Base-by-base conservation (phyloP, 1,140 invertebrate species). In the Tetramorium alpestre region DNA sequence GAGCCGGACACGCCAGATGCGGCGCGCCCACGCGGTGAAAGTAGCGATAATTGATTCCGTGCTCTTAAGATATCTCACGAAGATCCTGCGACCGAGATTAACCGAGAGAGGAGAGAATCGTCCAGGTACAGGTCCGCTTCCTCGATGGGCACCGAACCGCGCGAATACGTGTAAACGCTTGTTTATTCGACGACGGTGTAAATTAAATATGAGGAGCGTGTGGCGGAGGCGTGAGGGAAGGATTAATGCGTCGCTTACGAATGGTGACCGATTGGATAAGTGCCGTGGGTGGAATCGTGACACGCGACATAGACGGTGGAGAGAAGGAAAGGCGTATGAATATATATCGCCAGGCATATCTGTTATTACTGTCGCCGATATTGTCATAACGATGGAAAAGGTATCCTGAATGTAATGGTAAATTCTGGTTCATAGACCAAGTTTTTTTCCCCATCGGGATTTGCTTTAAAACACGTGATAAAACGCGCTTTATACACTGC, bases 21-120 rank as follows among this genome's bases (percentile, higher is more conserved):
- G 90, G 90, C 91, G 88, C 93, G 92, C 93, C 93, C 92, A 94
- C 94, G 90, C 92, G 93, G 93, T 93, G 93, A 94, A 94, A 94
- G 93, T 94, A 89, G 88, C 90, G 88, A 91, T 93, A 93, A 94
- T 94, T 94, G 93, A 94, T 94, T 94, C 91, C 88, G 87, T 89
- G 91, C 90, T 92, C 92, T 92, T 92, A 92, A 92, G 92, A 92
- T 91, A 92, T 93, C 92, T 92, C 89, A 87, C 86, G 76, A 86
- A 92, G 92, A 93, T 94, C 90, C 92, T 78, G 89, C 87, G 88
- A 49, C 85, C 56, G 60, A 92, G 93, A 93, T 93, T 91, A 87
- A 89, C 85, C 90, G 85, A 69, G 86, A 87, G 84, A 90, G 84
- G 86, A 87, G 84, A 90, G 84, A 84, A 77, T 91, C 87, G 75